These are phyloP conservation scores for Thaumetopoea pityocampa DNA, from an alignment of 1,140 invertebrate genomes.

Conservation along the genomic window DNA sequence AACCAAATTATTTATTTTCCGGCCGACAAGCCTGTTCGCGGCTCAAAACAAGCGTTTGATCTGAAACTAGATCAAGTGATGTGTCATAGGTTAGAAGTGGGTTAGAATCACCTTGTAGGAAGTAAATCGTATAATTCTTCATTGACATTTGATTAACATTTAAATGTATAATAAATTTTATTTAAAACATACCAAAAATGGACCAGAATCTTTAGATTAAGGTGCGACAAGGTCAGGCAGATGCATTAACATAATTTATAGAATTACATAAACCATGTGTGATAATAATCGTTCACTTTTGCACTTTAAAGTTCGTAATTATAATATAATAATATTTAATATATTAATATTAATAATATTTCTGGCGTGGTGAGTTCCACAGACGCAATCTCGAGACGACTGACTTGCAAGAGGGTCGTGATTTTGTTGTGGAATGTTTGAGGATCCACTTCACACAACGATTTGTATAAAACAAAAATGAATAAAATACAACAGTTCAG, in stretches of 20 bases:
- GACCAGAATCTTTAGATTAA: conserved; percentile 59
- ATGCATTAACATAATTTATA: conserved; percentile 60
- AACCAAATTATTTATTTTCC: conserved; percentile 27
- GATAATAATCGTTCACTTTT: conserved; percentile 30
- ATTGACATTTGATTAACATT: conserved; percentile 68
- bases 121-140: conserved; percentile 53
- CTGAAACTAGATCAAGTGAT: conserved; percentile 62
- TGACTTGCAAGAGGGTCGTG: conserved; percentile 38
- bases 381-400: conserved; percentile 37
- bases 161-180: conserved; percentile 64
- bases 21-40: conserved; percentile 39
- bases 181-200: conserved; percentile 62
- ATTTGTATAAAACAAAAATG: conserved; percentile 51
- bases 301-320: conserved; percentile 20
- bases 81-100: conserved; percentile 52
- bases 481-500: conserved; percentile 37
- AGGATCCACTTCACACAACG: conserved; percentile 33
- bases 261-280: conserved; percentile 32
- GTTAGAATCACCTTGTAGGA: conserved; percentile 43
- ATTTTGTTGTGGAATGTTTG: conserved; percentile 43
- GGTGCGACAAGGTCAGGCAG: conserved; percentile 55
- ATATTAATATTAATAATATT: too few species aligned
- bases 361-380: conserved; percentile 9
- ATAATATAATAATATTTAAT: conserved; percentile 10
- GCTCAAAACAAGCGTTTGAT: conserved; percentile 49